Evolutionary conservation across 2,113 vertebrate genomes (phyloP), one percentile per base, ranked within the genome.

Genomic region (Semicossyphus pulcher): DNA sequence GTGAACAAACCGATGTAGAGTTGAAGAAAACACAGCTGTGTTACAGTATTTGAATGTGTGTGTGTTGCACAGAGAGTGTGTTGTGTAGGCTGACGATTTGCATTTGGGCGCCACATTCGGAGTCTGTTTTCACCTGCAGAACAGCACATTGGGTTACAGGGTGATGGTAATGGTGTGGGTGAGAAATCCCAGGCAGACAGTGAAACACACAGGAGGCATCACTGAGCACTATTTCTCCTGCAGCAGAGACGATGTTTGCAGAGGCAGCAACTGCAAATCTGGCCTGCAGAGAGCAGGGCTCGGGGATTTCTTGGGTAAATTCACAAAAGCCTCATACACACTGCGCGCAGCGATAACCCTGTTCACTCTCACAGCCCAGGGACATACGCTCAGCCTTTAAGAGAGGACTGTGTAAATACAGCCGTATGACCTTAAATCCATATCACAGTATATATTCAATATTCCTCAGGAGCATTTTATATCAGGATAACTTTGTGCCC

Each of bases 231-330:
- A 32, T 26, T 52, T 67, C 37, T 61, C 59, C 48, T 68, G 58
- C 79, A 66, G 58, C 39, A 64, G 44, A 71, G 61, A 18, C 49
- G 53, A 54, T 76, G 75, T 80, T 82, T 88, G 78, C 80, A 76
- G 72, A 84, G 54, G 57, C 54, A 84, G 75, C 42, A 80, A 49
- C 54, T 72, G 63, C 61, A 80, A 69, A 77, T 64, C 72, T 39
- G 31, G 63, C 61, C 73, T 41, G 63, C 5, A 18, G 74, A 63
- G 47, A 71, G 32, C 32, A 53, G 37, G 14, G 47, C 62, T 76
- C 60, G 37, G 78, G 70, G 65, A 76, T 72, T 66, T 79, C 76
- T 77, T 75, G 39, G 1, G 65, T 64, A 78, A 80, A 78, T 69
- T 75, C 59, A 73, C 57, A 65, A 76, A 78, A 83, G 66, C 73